Base-by-base conservation (phyloP, 2,113 vertebrate genomes). In the Ardeotis arabs region DNA sequence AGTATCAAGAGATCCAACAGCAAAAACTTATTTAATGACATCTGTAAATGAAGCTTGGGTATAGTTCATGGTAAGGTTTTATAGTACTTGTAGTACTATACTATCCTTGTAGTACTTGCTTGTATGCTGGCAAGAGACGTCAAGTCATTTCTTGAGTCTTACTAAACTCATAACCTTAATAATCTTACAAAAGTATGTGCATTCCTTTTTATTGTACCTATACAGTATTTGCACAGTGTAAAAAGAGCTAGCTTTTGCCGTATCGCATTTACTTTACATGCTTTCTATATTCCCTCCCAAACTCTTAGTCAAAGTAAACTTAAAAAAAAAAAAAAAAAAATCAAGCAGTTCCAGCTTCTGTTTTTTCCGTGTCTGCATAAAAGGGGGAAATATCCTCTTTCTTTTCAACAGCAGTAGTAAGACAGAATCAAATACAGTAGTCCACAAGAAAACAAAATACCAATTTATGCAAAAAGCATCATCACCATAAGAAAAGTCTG, bases 91-190 rank as follows among this genome's bases (percentile, higher is more conserved):
- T 35, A 35, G 35, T 35, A 35, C 35, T 35, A 35, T 35, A 35
- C 35, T 29, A 73, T 41, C 10, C 24, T 81, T 94, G 64, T n/a
- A 78, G 35, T 25, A 81, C 29, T 52, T 79, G 58, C 21, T 53
- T 45, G 39, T 31, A 78, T 13, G 27, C 33, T 64, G 28, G 74
- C 52, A 92, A 72, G 15, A 84, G 5, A 82, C 14, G 9, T 41
- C 47, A 84, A 81, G 79, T 39, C 14, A 90, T 89, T 94, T 86
- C 79, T 81, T 84, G 79, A 96, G 86, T 90, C 90, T 88, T 85
- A 85, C 20, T 90, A 44, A 93, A 91, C 4, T 80, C 16, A 5
- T 33, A 69, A 63, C 7, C 64, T 86, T 58, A 53, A 41, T 27
- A 14, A 77, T 29, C 25, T 83, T 69, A 72, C 2, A 58, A 62